phyloP scores from a whole-genome alignment of 2,113 vertebrate genomes.

The Dolichallabes microphthalmus region DNA sequence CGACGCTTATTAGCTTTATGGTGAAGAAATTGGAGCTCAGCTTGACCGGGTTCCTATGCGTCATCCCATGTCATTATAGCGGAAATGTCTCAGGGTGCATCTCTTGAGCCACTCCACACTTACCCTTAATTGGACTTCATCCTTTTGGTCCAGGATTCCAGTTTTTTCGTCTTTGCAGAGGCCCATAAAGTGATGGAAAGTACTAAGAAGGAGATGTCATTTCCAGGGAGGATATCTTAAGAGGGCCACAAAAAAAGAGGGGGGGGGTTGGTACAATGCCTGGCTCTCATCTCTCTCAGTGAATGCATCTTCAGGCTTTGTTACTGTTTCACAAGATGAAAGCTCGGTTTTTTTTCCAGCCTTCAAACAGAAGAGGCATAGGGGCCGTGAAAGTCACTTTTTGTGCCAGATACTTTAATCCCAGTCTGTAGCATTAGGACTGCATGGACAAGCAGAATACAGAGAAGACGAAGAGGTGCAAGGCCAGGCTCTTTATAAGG shows the following conservation, averaged over 20 bases:
- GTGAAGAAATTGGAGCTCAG: constrained; percentile 15
- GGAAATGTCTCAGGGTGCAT: constrained; percentile 45
- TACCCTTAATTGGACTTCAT: constrained; percentile 51
- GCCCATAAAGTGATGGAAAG: constrained; percentile 48
- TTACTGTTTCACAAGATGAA: constrained; percentile 70
- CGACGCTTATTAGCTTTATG: constrained; percentile 34
- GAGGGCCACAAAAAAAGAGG: constrained; percentile 31
- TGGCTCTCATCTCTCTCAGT: constrained; percentile 37
- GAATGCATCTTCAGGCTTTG: constrained; percentile 58
- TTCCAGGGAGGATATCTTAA: constrained; percentile 53
- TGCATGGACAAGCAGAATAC: constrained; percentile 13
- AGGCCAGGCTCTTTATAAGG: constrained; percentile 18
- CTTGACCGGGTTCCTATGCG: constrained; percentile 36
- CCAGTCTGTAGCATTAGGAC: background rate
- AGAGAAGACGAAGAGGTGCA: background rate
- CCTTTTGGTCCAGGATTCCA: constrained; percentile 42
- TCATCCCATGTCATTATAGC: constrained; percentile 49
- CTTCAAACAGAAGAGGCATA: constrained; percentile 67
- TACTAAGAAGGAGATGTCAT: constrained; percentile 54
- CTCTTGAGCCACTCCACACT: constrained; percentile 26
- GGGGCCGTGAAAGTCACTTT: constrained; percentile 68
- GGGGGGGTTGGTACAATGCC: constrained; percentile 10
- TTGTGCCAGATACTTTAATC: constrained; percentile 60
- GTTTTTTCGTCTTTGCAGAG: constrained; percentile 50
- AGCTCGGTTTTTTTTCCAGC: constrained; percentile 73